Conservation (phyloP, 37 sponge, comb jelly and placozoan genomes). For the Spongilla lacustris region DNA sequence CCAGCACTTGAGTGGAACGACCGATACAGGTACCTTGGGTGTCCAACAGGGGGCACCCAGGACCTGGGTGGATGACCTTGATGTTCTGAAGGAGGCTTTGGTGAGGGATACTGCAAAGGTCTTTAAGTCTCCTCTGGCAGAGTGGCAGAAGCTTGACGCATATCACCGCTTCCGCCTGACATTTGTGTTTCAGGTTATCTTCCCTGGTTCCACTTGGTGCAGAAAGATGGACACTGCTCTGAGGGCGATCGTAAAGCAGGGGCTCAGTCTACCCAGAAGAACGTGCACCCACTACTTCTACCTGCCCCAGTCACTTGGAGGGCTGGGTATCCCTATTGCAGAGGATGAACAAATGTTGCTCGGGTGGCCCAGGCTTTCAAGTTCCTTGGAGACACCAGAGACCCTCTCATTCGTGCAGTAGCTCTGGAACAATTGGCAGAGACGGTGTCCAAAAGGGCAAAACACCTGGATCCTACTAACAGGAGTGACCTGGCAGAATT, state of each 20-base stretch:
- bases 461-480: neutral
- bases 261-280: conserved; percentile 4
- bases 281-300: conserved; percentile 25
- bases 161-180: conserved; percentile 7
- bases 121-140: neutral
- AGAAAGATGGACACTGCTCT: conserved; percentile 1
- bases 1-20: conserved; percentile 18
- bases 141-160: conserved; percentile 70
- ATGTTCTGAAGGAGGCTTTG: neutral
- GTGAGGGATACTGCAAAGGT: neutral
- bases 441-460: neutral
- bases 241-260: neutral
- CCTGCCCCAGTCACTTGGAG: neutral
- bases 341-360: neutral
- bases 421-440: neutral
- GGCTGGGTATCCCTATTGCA: neutral
- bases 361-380: neutral
- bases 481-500: neutral
- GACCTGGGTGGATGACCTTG: neutral
- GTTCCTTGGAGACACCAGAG: neutral
- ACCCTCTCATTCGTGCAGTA: neutral
- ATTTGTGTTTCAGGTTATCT: neutral
- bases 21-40: conserved; percentile 37
- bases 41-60: neutral
- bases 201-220: conserved; percentile 5